Percentiles rank a stretch among this genome's conserved stretches.
Conservation (phyloP, 2,113 vertebrate genomes). For the Mastomys coucha region DNA sequence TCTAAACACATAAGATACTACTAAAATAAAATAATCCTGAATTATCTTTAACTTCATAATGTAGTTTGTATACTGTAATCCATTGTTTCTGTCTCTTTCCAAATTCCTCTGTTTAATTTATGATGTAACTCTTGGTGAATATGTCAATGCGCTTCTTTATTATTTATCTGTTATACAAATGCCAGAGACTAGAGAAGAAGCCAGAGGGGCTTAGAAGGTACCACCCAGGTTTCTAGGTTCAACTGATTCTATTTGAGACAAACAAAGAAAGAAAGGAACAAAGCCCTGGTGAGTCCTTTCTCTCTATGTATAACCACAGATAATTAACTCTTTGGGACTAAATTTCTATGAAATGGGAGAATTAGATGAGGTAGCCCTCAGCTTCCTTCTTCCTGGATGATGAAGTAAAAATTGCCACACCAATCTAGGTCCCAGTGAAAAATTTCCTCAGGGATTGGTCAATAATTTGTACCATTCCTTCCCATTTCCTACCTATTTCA, state of each 20-base stretch:
- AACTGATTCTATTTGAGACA: neutral
- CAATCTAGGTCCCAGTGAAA: neutral
- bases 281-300: neutral
- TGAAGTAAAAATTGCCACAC: neutral
- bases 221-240: neutral
- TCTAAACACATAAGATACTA: neutral
- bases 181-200: neutral
- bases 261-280: neutral
- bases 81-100: neutral
- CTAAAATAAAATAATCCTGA: neutral
- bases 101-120: neutral
- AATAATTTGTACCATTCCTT: neutral
- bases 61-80: neutral
- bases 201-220: neutral
- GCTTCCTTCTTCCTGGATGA: neutral
- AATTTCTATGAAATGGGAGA: neutral
- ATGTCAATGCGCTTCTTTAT: neutral
- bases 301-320: neutral
- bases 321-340: neutral
- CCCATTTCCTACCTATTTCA: neutral
- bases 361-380: neutral
- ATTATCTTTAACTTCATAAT: constrained; percentile 21
- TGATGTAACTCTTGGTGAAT: neutral
- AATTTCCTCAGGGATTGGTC: neutral
- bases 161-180: neutral